Conservation (phyloP, 2,888 invertebrate genomes). For the Apoda limacodes region DNA sequence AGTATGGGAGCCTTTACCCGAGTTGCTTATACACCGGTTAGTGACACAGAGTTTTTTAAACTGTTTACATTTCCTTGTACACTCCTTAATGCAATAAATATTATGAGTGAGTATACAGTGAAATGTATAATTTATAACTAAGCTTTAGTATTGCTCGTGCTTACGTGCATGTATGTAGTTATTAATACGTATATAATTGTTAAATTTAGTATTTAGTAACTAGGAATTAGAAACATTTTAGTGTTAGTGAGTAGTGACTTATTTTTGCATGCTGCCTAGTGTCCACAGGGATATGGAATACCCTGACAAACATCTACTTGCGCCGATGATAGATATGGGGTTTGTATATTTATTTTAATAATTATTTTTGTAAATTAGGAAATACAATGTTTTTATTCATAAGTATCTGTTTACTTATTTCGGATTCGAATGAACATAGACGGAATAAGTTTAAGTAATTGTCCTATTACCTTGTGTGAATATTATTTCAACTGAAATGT, state of each 20-base stretch:
- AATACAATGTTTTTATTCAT: too few species aligned
- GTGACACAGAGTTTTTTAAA: conserved; percentile 23
- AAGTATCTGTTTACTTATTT: too few species aligned
- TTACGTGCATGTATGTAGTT: conserved; percentile 25
- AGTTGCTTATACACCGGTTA: conserved; percentile 44
- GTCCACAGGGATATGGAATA: conserved; percentile 42
- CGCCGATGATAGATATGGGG: conserved; percentile 55
- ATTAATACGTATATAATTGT: conserved; percentile 4
- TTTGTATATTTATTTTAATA: conserved; percentile 34
- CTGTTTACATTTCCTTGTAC: conserved; percentile 10
- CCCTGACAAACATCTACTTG: conserved; percentile 46
- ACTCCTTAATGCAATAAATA: conserved; percentile 4
- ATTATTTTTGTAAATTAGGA: too few species aligned
- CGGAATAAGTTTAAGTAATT: too few species aligned
- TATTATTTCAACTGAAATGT: too few species aligned
- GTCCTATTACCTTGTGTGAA: too few species aligned
- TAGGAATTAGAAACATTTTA: conserved; percentile 2
- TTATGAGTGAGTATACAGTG: neutral
- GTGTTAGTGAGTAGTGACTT: conserved; percentile 49
- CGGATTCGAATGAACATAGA: too few species aligned
- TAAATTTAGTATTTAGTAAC: neutral
- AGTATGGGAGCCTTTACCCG: conserved; percentile 70
- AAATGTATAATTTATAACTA: neutral
- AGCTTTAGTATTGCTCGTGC: conserved; percentile 24
- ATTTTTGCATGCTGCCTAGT: conserved; percentile 65